Evolutionary conservation across 1,140 invertebrate genomes (phyloP).

Genomic region (Belonocnema kinseyi): DNA sequence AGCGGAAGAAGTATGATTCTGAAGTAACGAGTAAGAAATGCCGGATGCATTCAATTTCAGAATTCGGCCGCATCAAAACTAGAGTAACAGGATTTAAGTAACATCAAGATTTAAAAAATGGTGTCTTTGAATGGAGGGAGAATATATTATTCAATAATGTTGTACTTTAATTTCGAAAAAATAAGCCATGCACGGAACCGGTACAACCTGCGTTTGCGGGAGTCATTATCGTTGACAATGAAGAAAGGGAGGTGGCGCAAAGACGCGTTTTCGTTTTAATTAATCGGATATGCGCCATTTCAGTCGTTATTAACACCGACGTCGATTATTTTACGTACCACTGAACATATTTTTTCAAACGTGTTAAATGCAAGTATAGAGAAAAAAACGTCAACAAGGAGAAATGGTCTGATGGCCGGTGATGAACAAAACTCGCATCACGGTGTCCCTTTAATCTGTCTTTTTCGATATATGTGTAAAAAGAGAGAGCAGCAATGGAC

Average conservation of each 20-base stretch:
- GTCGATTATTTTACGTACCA: conserved; percentile 66
- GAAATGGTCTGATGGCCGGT: conserved; percentile 66
- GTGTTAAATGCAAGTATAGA: conserved; percentile 63
- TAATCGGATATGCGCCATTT: conserved; percentile 28
- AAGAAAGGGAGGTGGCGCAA: neutral
- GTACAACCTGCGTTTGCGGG: neutral
- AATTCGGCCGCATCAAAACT: too few relatives aligned
- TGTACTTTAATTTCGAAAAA: too few relatives aligned
- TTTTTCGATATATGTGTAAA: conserved; percentile 37
- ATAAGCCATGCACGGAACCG: too few relatives aligned
- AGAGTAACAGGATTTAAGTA: too few relatives aligned
- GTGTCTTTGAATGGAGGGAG: too few relatives aligned
- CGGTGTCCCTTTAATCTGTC: conserved; percentile 51
- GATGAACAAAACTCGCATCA: conserved; percentile 69
- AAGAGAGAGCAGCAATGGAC: conserved; percentile 22
- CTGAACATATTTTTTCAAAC: conserved; percentile 71
- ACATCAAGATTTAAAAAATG: too few relatives aligned
- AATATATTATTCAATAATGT: too few relatives aligned
- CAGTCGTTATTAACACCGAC: conserved; percentile 48
- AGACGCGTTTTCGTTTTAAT: conserved; percentile 6
- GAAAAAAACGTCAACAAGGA: conserved; percentile 52
- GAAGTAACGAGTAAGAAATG: too few relatives aligned
- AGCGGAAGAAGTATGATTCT: too few relatives aligned
- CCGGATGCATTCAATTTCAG: too few relatives aligned
- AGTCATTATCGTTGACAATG: conserved; percentile 1